Conservation (phyloP, 2,113 vertebrate genomes). For the Myotis lucifugus region DNA sequence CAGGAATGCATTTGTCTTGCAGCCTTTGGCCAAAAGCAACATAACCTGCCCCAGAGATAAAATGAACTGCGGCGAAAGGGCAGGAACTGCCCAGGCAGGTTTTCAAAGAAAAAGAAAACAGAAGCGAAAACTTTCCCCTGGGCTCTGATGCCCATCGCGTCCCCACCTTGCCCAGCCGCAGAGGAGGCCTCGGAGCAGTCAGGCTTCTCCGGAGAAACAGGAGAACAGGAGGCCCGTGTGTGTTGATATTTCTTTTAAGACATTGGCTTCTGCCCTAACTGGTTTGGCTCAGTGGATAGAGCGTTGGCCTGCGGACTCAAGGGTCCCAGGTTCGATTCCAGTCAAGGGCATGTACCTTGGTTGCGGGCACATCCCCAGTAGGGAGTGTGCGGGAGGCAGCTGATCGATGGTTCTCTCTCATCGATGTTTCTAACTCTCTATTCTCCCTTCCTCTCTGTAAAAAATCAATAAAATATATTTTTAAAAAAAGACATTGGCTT, state of each 20-base stretch:
- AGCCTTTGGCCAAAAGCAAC: conserved; percentile 74
- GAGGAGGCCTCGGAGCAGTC: not conserved
- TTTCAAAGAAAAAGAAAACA: conserved; percentile 1
- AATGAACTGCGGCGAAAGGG: not conserved
- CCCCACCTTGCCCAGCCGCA: not conserved
- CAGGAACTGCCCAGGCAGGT: conserved; percentile 27
- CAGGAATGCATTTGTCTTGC: conserved; percentile 71
- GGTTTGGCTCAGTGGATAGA: too few relatives aligned
- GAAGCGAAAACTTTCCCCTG: not conserved
- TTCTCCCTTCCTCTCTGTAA: too few relatives aligned
- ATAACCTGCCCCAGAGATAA: conserved; percentile 48
- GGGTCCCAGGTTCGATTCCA: too few relatives aligned
- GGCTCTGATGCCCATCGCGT: not conserved
- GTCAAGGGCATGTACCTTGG: too few relatives aligned
- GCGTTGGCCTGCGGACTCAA: too few relatives aligned
- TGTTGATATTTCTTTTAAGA: not conserved
- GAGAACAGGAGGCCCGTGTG: not conserved
- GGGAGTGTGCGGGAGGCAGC: too few relatives aligned
- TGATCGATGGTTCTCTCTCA: too few relatives aligned
- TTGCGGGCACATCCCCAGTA: too few relatives aligned
- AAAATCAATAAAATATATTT: too few relatives aligned
- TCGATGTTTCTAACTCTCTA: too few relatives aligned
- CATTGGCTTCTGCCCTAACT: too few relatives aligned
- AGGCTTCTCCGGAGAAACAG: not conserved
- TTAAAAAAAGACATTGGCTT: too few relatives aligned